phyloP scores from a whole-genome alignment of 2,113 vertebrate genomes.

The Crotophaga sulcirostris region DNA sequence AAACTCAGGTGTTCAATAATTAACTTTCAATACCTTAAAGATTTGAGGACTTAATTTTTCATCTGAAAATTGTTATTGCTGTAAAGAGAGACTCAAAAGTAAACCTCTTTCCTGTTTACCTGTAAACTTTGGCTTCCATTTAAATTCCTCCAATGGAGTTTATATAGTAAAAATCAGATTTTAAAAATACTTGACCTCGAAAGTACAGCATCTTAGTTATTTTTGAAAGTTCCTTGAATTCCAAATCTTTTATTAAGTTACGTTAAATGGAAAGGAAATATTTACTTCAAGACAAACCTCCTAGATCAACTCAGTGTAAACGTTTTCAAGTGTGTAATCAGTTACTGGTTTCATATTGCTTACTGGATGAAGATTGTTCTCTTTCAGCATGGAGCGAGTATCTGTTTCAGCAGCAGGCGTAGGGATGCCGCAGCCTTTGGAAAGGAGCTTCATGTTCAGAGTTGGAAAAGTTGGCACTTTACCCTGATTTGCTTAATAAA shows the following conservation, averaged over 20 bases:
- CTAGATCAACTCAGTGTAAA: neutral
- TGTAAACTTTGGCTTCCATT: neutral
- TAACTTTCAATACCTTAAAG: neutral
- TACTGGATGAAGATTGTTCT: neutral
- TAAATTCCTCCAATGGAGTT: neutral
- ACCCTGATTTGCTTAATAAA: neutral
- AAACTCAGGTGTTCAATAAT: neutral
- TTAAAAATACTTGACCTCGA: neutral
- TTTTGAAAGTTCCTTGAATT: neutral
- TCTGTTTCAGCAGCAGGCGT: neutral
- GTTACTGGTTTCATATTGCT: neutral
- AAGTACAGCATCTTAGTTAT: neutral
- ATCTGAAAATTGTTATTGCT: neutral
- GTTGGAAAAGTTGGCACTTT: neutral
- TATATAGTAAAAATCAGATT: neutral
- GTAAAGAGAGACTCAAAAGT: neutral
- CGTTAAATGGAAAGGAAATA: neutral
- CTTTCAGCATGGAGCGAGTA: neutral
- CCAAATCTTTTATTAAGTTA: neutral
- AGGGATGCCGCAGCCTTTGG: neutral
- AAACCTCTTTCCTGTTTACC: neutral
- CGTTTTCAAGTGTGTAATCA: neutral
- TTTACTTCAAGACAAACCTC: neutral
- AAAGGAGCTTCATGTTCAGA: neutral
- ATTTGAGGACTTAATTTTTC: neutral